Percentiles rank a stretch among this genome's conserved stretches.
These are phyloP conservation scores for Anguilla pacifica DNA, from an alignment of 2,797 vertebrate species.

Conservation along the genomic window DNA sequence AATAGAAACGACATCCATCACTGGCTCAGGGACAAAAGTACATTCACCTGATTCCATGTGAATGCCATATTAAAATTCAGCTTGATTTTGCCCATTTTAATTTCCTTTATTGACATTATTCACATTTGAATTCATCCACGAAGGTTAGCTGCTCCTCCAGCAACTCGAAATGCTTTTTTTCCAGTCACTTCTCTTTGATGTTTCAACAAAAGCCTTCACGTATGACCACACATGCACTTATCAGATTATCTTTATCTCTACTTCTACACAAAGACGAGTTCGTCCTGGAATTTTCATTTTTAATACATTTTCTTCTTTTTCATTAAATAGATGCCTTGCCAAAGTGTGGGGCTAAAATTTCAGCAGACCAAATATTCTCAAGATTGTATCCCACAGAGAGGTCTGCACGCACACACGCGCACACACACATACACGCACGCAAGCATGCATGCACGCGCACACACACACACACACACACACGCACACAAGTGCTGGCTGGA, in stretches of 20 bases:
- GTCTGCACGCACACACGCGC: background rate
- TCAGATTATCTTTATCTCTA: conserved; percentile 14
- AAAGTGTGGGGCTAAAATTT: background rate
- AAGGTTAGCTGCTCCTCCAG: conserved; percentile 5
- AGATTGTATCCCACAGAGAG: background rate
- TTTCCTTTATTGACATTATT: background rate
- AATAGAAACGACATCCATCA: background rate
- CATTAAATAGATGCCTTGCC: background rate
- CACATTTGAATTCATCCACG: conserved; percentile 20
- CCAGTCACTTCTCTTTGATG: background rate
- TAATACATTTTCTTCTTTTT: background rate
- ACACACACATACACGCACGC: background rate
- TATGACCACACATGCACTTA: background rate
- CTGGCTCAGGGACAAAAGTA: background rate
- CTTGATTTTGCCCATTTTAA: background rate
- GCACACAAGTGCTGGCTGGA: background rate
- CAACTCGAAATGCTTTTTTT: background rate
- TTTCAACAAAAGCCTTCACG: conserved; percentile 18
- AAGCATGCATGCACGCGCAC: too few relatives aligned
- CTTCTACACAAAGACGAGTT: background rate
- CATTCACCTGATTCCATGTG: background rate
- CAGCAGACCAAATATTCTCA: background rate
- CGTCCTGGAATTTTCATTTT: background rate
- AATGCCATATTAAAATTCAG: background rate
- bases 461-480: background rate